Percentiles rank a stretch among this genome's conserved stretches.
Evolutionary conservation across 1,140 invertebrate species (phyloP).

Genomic region (Orussus abietinus): DNA sequence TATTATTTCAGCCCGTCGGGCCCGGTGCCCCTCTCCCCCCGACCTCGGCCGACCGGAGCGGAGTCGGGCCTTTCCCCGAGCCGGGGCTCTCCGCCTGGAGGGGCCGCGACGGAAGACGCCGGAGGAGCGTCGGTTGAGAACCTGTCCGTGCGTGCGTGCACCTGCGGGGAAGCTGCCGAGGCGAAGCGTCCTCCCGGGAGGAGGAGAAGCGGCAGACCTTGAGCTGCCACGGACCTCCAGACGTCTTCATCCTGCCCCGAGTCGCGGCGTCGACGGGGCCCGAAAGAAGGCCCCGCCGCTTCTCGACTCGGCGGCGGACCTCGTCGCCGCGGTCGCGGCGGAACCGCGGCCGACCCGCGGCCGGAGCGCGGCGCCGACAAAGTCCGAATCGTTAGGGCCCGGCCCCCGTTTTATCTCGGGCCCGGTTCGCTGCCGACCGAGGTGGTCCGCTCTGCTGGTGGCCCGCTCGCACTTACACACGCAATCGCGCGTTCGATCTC

Average conservation of each 20-base stretch:
- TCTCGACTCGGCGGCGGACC: too few species aligned
- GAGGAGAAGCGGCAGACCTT: slow-evolving; percentile 53
- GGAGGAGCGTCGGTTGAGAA: too few species aligned
- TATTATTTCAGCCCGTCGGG: slow-evolving; percentile 51
- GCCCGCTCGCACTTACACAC: slow-evolving; percentile 4
- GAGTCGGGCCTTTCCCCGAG: too few species aligned
- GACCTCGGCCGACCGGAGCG: slow-evolving; percentile 10
- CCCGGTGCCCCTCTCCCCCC: slow-evolving; percentile 14
- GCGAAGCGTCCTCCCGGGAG: slow-evolving; percentile 22
- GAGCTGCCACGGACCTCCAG: slow-evolving; percentile 51
- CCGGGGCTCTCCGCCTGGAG: too few species aligned
- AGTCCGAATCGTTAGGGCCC: slow-evolving; percentile 14
- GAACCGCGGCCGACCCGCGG: slow-evolving; percentile 18
- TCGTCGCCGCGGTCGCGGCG: slow-evolving; percentile 34
- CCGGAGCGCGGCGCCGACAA: slow-evolving; percentile 12
- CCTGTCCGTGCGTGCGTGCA: too few species aligned
- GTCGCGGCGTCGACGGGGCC: slow-evolving; percentile 9
- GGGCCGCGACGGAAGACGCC: too few species aligned
- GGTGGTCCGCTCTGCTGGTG: slow-evolving; percentile 12
- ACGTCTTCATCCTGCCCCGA: slow-evolving; percentile 53
- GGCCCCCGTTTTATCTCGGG: slow-evolving; percentile 2
- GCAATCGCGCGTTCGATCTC: slow-evolving; percentile 9
- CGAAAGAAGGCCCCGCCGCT: not conserved
- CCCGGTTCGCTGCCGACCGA: not conserved
- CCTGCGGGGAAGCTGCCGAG: too few species aligned